phyloP scores from a whole-genome alignment of 2,888 invertebrate species.

The Octodonta nipae region DNA sequence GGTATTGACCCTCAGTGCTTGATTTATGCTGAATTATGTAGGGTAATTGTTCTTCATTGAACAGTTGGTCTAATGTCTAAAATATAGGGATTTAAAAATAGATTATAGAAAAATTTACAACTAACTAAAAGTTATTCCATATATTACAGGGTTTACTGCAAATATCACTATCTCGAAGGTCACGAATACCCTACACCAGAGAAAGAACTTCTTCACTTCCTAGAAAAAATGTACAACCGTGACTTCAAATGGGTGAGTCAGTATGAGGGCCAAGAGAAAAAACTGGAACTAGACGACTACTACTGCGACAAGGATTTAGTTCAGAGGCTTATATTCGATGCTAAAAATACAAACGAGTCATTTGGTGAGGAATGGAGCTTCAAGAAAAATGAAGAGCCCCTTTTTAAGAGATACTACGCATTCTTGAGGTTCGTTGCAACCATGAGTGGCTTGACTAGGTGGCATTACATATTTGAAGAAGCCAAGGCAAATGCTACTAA shows the following conservation, averaged over 20 bases:
- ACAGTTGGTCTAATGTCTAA: no score
- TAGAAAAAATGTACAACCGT: slow-evolving; percentile 47
- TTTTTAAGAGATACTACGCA: slow-evolving; percentile 57
- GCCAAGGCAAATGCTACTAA: no score
- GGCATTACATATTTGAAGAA: slow-evolving; percentile 61
- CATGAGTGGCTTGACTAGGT: slow-evolving; percentile 76
- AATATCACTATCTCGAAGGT: slow-evolving; percentile 69
- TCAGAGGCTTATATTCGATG: slow-evolving; percentile 76
- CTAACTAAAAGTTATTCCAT: not conserved
- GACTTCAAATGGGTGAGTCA: slow-evolving; percentile 53
- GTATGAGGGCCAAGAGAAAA: slow-evolving; percentile 42
- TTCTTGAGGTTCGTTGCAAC: slow-evolving; percentile 54
- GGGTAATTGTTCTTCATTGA: no score
- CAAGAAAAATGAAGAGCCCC: slow-evolving; percentile 30
- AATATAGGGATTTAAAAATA: no score
- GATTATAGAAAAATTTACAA: not conserved
- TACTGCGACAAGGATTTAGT: slow-evolving; percentile 76
- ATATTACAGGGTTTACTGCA: slow-evolving; percentile 63
- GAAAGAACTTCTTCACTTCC: slow-evolving; percentile 60
- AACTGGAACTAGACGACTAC: slow-evolving; percentile 55
- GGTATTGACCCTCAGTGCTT: no score
- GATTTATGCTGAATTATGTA: no score
- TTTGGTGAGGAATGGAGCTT: slow-evolving; percentile 31
- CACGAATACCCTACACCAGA: slow-evolving; percentile 63
- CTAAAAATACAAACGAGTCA: slow-evolving; percentile 51